Evolutionary conservation across 2,888 invertebrate species (phyloP).

Genomic region (Chrysodeixis includens): DNA sequence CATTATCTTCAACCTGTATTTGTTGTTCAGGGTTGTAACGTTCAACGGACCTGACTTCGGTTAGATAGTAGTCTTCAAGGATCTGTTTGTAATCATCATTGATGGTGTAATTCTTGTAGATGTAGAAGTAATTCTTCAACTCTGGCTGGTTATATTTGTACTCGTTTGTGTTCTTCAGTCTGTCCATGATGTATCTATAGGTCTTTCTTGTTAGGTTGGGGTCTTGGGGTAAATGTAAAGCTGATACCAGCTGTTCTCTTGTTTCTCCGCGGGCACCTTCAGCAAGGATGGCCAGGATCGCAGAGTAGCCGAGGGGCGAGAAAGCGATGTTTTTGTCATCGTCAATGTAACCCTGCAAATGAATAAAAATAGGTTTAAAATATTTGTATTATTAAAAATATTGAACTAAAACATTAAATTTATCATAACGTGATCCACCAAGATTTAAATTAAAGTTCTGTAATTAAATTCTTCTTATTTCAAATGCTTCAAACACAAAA

Average conservation of each 20-base stretch:
- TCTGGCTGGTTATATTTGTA: conserved; percentile 89
- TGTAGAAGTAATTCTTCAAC: conserved; percentile 91
- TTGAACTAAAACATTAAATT: too few relatives aligned
- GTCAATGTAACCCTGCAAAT: conserved; percentile 86
- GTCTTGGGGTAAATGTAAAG: conserved; percentile 89
- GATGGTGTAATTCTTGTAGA: conserved; percentile 91
- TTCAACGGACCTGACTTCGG: conserved; percentile 90
- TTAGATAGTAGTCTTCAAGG: conserved; percentile 89
- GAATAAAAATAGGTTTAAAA: background rate
- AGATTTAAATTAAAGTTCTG: too few relatives aligned
- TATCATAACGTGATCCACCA: too few relatives aligned
- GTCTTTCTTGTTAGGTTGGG: conserved; percentile 80
- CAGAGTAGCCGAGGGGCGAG: conserved; percentile 91
- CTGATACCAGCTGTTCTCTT: conserved; percentile 87
- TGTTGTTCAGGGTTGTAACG: conserved; percentile 74
- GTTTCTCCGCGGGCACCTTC: conserved; percentile 91
- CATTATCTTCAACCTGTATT: conserved; percentile 66
- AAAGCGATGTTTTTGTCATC: conserved; percentile 90
- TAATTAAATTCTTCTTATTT: conserved; percentile 15
- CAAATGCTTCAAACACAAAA: too few relatives aligned
- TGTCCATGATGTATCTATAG: conserved; percentile 85
- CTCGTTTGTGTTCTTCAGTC: conserved; percentile 84
- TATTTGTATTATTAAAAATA: background rate
- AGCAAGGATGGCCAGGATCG: conserved; percentile 90
- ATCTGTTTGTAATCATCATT: conserved; percentile 90